Conservation (phyloP, 2,888 invertebrate genomes). For the Salpingus planirostris region DNA sequence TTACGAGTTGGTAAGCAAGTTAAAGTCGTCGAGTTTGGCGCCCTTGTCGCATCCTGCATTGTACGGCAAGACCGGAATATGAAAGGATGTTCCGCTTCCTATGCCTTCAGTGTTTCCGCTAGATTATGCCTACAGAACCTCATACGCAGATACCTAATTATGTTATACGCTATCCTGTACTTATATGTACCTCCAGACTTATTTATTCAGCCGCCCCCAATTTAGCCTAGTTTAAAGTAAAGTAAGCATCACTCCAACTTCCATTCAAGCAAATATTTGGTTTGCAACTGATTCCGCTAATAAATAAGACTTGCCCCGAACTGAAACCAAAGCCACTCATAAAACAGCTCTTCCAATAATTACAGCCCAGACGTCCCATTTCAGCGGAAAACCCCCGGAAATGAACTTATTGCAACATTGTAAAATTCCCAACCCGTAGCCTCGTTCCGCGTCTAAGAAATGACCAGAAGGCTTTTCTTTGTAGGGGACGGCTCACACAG, state of each 20-base stretch:
- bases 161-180: conserved; percentile 18
- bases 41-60: conserved; percentile 23
- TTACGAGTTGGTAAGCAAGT: conserved; percentile 22
- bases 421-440: conserved; percentile 2
- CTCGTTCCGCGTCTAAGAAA: conserved; percentile 15
- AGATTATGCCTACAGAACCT: conserved; percentile 25
- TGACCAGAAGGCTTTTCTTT: conserved; percentile 17
- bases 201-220: conserved; percentile 11
- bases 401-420: conserved; percentile 5
- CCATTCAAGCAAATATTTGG: conserved; percentile 8
- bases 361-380: no score
- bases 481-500: no score
- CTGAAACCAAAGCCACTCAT: background rate
- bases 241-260: conserved; percentile 7
- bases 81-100: conserved; percentile 27
- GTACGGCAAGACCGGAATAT: conserved; percentile 24
- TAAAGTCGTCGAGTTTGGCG: conserved; percentile 17
- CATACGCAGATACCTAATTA: conserved; percentile 23
- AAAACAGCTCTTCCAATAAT: background rate
- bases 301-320: conserved; percentile 8
- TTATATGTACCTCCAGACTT: conserved; percentile 8
- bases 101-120: conserved; percentile 24
- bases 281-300: conserved; percentile 9
- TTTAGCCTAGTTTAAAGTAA: conserved; percentile 6
- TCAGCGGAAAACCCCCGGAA: no score